Evolutionary conservation across 2,888 invertebrate genomes (phyloP).

Genomic region (Anthophora plumipes): DNA sequence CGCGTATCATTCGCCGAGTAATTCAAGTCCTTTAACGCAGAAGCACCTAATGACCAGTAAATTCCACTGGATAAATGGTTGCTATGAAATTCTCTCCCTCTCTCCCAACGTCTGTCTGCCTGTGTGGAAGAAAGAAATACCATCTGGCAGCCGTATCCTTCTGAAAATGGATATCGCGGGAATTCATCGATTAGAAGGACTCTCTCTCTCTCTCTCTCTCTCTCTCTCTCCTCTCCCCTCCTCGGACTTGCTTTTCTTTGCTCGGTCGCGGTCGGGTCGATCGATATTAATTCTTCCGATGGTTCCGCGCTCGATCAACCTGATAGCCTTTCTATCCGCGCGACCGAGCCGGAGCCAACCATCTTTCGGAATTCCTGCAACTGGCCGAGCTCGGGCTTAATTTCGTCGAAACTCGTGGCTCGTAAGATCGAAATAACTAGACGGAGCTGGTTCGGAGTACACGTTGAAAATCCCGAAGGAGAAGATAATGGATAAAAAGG

Average conservation of each 20-base stretch:
- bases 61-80: slow-evolving; percentile 10
- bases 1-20: neutral
- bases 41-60: slow-evolving; percentile 2
- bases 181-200: neutral
- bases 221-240: no score
- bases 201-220: no score
- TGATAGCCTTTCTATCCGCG: neutral
- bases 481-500: slow-evolving; percentile 44
- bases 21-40: slow-evolving; percentile 16
- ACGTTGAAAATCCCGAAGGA: slow-evolving; percentile 22
- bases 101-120: no score
- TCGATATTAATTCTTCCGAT: slow-evolving; percentile 26
- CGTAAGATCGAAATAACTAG: slow-evolving; percentile 26
- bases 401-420: slow-evolving; percentile 7
- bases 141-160: neutral
- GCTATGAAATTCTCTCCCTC: neutral
- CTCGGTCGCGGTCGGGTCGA: neutral
- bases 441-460: neutral
- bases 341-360: neutral
- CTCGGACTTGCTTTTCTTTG: no score
- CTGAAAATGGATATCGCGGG: slow-evolving; percentile 12
- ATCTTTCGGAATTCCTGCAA: slow-evolving; percentile 6
- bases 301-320: neutral
- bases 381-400: neutral
- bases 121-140: neutral